These are phyloP conservation scores for Tursiops truncatus DNA, from an alignment of 2,113 vertebrate genomes.

Conservation along the genomic window DNA sequence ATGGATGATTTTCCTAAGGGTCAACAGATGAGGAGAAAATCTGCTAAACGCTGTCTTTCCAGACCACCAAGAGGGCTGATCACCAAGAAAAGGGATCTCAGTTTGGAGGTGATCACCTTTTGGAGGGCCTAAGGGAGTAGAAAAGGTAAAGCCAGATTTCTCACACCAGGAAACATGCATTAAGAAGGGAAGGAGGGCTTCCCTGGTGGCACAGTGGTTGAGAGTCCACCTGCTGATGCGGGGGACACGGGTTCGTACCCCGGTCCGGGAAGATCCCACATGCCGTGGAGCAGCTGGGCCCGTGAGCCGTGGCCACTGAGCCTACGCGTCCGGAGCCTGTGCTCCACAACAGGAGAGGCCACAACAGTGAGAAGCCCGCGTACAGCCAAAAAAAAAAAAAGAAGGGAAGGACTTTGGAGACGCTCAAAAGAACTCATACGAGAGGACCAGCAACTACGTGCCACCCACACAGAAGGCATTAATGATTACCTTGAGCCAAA, in stretches of 20 bases:
- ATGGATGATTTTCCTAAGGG: background rate
- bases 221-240: no score
- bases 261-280: no score
- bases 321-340: no score
- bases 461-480: background rate
- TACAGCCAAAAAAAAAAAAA: no score
- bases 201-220: no score
- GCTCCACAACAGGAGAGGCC: no score
- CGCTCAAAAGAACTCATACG: background rate
- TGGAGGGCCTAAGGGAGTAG: background rate
- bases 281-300: no score
- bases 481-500: background rate
- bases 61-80: background rate
- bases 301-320: no score
- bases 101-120: background rate
- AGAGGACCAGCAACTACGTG: background rate
- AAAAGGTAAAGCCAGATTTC: background rate
- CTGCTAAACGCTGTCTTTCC: background rate
- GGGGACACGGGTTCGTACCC: no score
- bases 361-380: no score
- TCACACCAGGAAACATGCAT: background rate
- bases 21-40: background rate
- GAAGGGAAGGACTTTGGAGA: background rate
- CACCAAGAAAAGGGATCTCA: background rate
- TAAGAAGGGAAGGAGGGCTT: background rate